These are phyloP conservation scores for Corbicula japonica DNA, from an alignment of 2,888 invertebrate genomes.

Conservation along the genomic window DNA sequence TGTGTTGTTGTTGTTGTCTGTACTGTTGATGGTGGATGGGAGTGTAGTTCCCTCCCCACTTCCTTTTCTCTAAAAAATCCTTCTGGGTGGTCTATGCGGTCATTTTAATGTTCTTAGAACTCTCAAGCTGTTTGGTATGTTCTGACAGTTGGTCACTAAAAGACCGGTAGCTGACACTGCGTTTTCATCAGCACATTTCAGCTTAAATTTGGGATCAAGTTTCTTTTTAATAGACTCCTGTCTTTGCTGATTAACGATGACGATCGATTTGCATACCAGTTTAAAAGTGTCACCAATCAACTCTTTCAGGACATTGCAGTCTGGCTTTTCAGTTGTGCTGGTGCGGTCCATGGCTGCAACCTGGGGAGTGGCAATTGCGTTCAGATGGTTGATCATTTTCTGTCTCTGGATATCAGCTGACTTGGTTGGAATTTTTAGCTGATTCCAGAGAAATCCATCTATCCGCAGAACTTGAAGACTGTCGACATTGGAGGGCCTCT, in stretches of 20 bases:
- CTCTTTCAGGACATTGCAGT: neutral
- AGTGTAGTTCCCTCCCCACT: neutral
- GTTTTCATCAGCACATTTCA: conserved; percentile 5
- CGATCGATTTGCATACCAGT: neutral
- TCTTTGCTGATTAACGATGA: conserved; percentile 7
- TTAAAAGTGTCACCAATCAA: conserved; percentile 24
- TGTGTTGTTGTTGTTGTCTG: neutral
- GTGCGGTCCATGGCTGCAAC: neutral
- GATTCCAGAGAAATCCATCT: conserved; percentile 11
- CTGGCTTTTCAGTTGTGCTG: neutral
- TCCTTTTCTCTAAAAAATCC: conserved; percentile 5
- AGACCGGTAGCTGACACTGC: conserved; percentile 6
- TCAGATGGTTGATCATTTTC: neutral
- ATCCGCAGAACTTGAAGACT: conserved; percentile 9
- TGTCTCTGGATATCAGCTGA: conserved; percentile 3
- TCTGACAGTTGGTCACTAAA: conserved; percentile 20
- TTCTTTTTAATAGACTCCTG: conserved; percentile 13
- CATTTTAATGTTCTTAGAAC: neutral
- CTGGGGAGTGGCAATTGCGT: neutral
- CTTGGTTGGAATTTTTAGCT: conserved; percentile 3
- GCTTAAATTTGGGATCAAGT: conserved; percentile 15
- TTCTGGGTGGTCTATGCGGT: neutral
- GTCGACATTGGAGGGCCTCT: conserved; percentile 13
- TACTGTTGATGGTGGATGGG: neutral
- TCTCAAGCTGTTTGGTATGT: conserved; percentile 14